Evolutionary conservation across 2,113 vertebrate species (phyloP).

Genomic region (Accipiter cooperii): DNA sequence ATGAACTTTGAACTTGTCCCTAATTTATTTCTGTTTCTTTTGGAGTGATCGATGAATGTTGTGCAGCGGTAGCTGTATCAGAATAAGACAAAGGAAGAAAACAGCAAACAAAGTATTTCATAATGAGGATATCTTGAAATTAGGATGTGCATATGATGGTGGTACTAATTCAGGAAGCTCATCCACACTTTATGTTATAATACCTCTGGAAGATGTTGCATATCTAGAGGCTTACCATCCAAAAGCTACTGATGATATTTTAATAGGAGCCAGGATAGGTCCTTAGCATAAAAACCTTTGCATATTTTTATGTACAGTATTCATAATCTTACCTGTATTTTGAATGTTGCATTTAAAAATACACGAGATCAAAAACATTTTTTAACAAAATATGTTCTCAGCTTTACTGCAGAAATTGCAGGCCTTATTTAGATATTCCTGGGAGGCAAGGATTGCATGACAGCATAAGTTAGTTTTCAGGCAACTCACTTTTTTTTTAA

Average conservation of each 20-base stretch:
- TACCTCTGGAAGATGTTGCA: background rate
- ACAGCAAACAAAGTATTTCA: background rate
- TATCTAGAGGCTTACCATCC: background rate
- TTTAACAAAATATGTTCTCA: background rate
- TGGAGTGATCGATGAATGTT: background rate
- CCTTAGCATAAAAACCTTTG: background rate
- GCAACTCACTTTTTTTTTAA: background rate
- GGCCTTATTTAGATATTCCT: background rate
- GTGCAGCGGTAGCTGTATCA: background rate
- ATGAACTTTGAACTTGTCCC: background rate
- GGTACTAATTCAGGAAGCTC: background rate
- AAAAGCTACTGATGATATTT: background rate
- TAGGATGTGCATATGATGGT: background rate
- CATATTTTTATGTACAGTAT: background rate
- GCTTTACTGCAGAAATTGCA: background rate
- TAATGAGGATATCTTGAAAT: background rate
- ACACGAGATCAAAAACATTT: background rate
- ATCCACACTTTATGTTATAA: background rate
- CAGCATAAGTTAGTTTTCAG: background rate
- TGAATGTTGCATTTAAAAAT: background rate
- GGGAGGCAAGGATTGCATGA: background rate
- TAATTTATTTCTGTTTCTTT: background rate
- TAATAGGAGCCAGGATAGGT: background rate
- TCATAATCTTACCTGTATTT: background rate
- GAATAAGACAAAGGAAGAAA: background rate